A percentile compares a stretch with the other conserved stretches of the same genome.
Conservation (phyloP, 2,113 vertebrate genomes). For the Barnardius zonarius region DNA sequence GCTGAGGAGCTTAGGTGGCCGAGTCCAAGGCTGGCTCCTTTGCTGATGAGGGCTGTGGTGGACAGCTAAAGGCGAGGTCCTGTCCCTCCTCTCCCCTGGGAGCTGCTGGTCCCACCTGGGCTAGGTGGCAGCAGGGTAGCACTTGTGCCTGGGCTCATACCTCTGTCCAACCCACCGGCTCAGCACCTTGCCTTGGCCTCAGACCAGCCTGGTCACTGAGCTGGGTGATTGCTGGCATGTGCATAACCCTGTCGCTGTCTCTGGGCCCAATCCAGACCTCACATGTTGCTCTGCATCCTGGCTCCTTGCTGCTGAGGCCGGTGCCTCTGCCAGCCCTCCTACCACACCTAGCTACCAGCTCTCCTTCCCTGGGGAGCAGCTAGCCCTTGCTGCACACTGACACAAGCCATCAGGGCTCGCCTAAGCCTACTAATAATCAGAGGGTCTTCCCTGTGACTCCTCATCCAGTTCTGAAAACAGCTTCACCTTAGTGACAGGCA, state of each 20-base stretch:
- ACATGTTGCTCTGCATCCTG: accelerated
- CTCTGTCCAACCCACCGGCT: background rate
- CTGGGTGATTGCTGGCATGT: background rate
- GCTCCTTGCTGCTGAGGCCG: background rate
- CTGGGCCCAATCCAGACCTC: no score
- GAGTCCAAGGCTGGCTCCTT: background rate
- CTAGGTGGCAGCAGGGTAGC: background rate
- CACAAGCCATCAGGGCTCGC: background rate
- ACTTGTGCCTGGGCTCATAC: background rate
- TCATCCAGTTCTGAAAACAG: background rate
- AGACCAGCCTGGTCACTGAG: background rate
- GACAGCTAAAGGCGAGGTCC: background rate
- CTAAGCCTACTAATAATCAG: background rate
- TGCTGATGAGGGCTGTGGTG: background rate
- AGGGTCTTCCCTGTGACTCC: background rate
- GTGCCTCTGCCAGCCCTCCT: background rate
- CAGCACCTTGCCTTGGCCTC: background rate
- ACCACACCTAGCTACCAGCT: background rate
- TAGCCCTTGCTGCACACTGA: background rate
- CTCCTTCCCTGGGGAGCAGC: background rate
- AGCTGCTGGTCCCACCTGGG: background rate
- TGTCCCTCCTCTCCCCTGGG: background rate
- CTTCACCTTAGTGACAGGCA: background rate
- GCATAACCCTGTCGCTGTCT: accelerated
- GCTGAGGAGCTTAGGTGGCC: background rate